Evolutionary conservation across 2,888 invertebrate genomes (phyloP), one percentile per base, ranked within the genome.

Genomic region (Odontocerum albicorne): DNA sequence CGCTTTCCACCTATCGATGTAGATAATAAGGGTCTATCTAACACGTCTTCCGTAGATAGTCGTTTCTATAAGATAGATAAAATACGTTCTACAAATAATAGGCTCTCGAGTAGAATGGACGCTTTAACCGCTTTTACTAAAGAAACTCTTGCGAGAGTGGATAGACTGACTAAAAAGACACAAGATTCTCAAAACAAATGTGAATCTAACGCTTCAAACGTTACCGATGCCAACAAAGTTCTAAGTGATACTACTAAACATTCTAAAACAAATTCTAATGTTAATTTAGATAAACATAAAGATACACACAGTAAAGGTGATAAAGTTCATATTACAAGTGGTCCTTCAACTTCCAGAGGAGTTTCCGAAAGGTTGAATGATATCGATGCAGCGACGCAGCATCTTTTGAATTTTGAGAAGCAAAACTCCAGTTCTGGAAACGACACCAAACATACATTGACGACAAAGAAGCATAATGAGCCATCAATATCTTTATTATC

Each of bases 361-460:
- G 75, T 78, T 39, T 70, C 69, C 46, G 77, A 78, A 65, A 71
- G 75, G 67, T 69, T 77, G 62, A 73, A 70, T 64, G 78, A 78
- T 67, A 78, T 78, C 68, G 78, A 78, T 66, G 72, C 71, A 60
- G 78, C 77, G 65, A 77, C 77, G 62, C 77, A 77, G 71, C 74
- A 78, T 71, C 70, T 77, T 67, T 74, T 77, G 64, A 77, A 78
- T 68, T 77, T 78, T 70, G 77, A 77, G 71, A 77, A 75, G 66
- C 75, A 76, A 69, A 77, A 73, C 75, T 72, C 72, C 65, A 74
- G 75, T 70, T 68, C 69, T 63, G 74, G 75, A 75, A 76, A 75
- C 77, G 45, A 40, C 35, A 16, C 22, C 3, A 49, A 20, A 10
- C 49, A 42, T 19, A 39, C 32, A 7, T 43, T 35, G 2, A 32